Percentiles rank a stretch among this genome's conserved stretches.
Evolutionary conservation across 2,888 invertebrate genomes (phyloP).

Genomic region (Cerastoderma edule): DNA sequence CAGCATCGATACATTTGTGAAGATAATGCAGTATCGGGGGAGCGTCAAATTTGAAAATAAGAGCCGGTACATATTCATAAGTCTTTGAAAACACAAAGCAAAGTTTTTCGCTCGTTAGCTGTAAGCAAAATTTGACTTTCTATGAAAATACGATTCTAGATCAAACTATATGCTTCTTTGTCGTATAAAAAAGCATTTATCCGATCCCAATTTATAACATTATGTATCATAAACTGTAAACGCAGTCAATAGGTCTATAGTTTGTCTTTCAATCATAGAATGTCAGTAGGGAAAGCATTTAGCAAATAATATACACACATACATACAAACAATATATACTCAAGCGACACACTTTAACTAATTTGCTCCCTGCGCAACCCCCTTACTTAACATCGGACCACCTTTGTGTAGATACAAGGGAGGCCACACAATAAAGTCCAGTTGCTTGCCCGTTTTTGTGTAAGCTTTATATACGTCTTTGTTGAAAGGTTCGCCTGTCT

Average conservation of each 20-base stretch:
- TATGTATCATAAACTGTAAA: not conserved
- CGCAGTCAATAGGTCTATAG: too few relatives aligned
- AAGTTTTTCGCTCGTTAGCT: too few relatives aligned
- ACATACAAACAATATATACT: not conserved
- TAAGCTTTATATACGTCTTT: constrained; percentile 8
- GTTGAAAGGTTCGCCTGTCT: not conserved
- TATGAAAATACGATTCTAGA: too few relatives aligned
- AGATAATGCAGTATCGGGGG: too few relatives aligned
- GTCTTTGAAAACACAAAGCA: too few relatives aligned
- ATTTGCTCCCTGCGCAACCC: not conserved
- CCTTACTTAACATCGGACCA: constrained; percentile 10
- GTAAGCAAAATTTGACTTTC: too few relatives aligned
- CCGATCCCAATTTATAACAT: not conserved
- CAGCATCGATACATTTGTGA: too few relatives aligned
- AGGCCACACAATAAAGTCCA: constrained; percentile 5
- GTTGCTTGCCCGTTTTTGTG: not conserved
- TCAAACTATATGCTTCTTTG: not conserved
- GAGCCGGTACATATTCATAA: too few relatives aligned
- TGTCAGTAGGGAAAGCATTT: not conserved
- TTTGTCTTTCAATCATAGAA: not conserved
- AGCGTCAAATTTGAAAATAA: too few relatives aligned
- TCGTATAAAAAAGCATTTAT: not conserved
- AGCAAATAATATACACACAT: not conserved
- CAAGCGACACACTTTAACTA: not conserved
- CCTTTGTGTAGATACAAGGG: constrained; percentile 2